phyloP scores from a whole-genome alignment of 2,888 invertebrate genomes.

The Melanotus villosus region DNA sequence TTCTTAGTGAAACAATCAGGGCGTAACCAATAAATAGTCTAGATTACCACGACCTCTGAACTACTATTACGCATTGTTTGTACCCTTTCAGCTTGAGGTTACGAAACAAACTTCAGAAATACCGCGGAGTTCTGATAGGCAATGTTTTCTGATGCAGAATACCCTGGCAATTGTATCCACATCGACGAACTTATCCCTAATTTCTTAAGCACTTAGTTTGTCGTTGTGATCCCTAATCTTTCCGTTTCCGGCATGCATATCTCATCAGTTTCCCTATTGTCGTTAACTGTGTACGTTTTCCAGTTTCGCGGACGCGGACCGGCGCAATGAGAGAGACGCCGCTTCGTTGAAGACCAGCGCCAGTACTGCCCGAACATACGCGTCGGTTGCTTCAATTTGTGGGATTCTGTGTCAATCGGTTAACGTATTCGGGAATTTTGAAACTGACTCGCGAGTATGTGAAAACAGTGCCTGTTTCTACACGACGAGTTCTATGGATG shows the following conservation, averaged over 20 bases:
- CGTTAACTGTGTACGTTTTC: constrained; percentile 50
- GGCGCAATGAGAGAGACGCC: constrained; percentile 49
- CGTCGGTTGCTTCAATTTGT: constrained; percentile 30
- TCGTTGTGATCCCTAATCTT: constrained; percentile 54
- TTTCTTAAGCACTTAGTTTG: constrained; percentile 54
- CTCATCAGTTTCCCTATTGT: constrained; percentile 51
- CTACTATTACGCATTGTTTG: neutral
- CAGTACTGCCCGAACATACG: constrained; percentile 49
- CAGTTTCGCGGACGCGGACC: constrained; percentile 51
- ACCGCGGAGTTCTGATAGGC: neutral
- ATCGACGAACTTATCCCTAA: constrained; percentile 46
- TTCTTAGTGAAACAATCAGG: neutral
- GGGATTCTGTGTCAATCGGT: constrained; percentile 12
- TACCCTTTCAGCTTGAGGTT: neutral
- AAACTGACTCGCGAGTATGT: neutral
- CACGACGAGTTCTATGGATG: neutral
- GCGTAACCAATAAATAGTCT: neutral
- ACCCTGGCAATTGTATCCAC: constrained; percentile 34
- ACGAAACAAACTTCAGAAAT: neutral
- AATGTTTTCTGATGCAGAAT: constrained; percentile 6
- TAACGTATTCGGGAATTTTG: constrained; percentile 10
- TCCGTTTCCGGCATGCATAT: constrained; percentile 52
- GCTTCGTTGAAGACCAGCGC: constrained; percentile 45
- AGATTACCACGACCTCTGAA: neutral
- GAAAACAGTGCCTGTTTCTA: neutral